A percentile compares a stretch with the other conserved stretches of the same genome.
Conservation (phyloP, 2,888 invertebrate genomes). For the Ethmia dodecea region DNA sequence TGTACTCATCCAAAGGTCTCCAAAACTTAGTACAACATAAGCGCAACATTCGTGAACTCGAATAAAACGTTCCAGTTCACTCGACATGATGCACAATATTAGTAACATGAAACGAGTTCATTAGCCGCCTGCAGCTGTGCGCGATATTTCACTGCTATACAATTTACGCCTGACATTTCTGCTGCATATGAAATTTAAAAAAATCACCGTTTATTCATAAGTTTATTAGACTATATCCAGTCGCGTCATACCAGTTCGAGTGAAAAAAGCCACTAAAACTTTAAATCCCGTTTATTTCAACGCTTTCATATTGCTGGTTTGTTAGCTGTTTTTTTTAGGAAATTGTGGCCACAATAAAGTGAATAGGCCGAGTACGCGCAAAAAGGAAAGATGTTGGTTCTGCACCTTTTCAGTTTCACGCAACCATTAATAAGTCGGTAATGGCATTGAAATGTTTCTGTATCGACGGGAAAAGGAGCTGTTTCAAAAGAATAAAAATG, state of each 20-base stretch:
- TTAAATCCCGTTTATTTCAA: too few relatives aligned
- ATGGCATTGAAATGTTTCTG: slow-evolving; percentile 2
- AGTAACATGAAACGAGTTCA: slow-evolving; percentile 63
- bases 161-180: slow-evolving; percentile 55
- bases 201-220: slow-evolving; percentile 28
- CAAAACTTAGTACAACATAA: too few relatives aligned
- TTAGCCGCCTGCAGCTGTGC: slow-evolving; percentile 57
- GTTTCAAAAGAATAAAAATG: slow-evolving; percentile 20
- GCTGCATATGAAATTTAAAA: slow-evolving; percentile 48
- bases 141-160: slow-evolving; percentile 56
- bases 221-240: slow-evolving; percentile 13
- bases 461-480: too few relatives aligned
- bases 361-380: too few relatives aligned
- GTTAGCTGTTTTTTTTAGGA: too few relatives aligned
- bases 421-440: slow-evolving; percentile 2
- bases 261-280: too few relatives aligned
- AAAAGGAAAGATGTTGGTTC: too few relatives aligned
- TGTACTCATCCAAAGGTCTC: too few relatives aligned
- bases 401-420: slow-evolving; percentile 7
- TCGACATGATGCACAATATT: slow-evolving; percentile 53
- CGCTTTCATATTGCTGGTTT: too few relatives aligned
- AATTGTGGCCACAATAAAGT: too few relatives aligned
- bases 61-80: slow-evolving; percentile 34
- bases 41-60: too few relatives aligned
- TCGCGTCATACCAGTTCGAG: too few relatives aligned